A percentile compares a stretch with the other conserved stretches of the same genome.
Evolutionary conservation across 2,113 vertebrate species (phyloP).

Genomic region (Cebus imitator): DNA sequence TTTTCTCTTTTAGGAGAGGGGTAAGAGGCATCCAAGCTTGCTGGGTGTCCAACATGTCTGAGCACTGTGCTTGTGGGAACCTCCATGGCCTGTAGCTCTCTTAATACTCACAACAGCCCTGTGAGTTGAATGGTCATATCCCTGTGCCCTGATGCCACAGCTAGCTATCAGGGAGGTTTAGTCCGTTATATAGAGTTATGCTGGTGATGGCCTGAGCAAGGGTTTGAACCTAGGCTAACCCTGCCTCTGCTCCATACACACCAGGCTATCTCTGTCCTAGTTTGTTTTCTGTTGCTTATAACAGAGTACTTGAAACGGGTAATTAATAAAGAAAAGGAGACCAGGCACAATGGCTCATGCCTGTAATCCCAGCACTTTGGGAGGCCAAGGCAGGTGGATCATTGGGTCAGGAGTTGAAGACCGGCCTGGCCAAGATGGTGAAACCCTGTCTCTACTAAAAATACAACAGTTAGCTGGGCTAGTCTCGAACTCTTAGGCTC

Average conservation of each 20-base stretch:
- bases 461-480: no score
- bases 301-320: not conserved
- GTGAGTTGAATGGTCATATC: not conserved
- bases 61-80: not conserved
- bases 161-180: not conserved
- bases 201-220: not conserved
- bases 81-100: no score
- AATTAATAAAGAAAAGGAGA: not conserved
- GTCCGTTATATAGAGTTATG: not conserved
- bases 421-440: no score
- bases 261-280: not conserved
- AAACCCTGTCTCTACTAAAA: no score
- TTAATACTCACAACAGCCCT: not conserved
- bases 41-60: not conserved
- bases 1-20: not conserved
- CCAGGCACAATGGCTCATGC: no score
- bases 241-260: accelerated
- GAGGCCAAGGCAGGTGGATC: no score
- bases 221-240: no score
- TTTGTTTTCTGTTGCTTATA: not conserved
- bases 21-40: not conserved
- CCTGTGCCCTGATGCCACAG: not conserved
- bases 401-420: no score
- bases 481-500: not conserved
- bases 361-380: no score